Evolutionary conservation across 1,140 invertebrate genomes (phyloP).

Genomic region (Drosophila micromelanica): DNA sequence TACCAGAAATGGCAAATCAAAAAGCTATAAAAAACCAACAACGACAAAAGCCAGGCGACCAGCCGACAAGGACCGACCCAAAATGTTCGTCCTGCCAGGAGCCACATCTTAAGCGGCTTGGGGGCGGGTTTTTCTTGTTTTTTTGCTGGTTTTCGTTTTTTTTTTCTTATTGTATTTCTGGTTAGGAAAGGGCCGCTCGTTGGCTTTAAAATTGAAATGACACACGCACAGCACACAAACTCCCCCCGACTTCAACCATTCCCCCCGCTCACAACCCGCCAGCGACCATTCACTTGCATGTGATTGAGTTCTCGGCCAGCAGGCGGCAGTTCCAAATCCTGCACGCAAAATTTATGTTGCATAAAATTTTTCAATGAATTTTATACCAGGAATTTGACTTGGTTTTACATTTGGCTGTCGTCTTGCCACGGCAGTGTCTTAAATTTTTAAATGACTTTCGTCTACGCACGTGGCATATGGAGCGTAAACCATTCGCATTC

Average conservation of each 20-base stretch:
- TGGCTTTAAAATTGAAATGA: constrained; percentile 80
- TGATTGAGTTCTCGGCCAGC: constrained; percentile 63
- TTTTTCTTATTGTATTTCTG: constrained; percentile 19
- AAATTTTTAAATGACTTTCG: constrained; percentile 74
- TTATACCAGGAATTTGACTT: constrained; percentile 78
- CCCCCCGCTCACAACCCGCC: neutral
- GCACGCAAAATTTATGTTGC: constrained; percentile 81
- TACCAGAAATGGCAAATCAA: constrained; percentile 83
- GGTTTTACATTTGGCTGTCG: constrained; percentile 50
- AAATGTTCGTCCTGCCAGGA: constrained; percentile 52
- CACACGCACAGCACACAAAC: constrained; percentile 53
- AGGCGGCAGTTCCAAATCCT: constrained; percentile 63
- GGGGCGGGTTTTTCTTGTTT: constrained; percentile 56
- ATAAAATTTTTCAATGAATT: constrained; percentile 83
- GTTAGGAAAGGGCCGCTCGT: constrained; percentile 51
- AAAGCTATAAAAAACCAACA: constrained; percentile 79
- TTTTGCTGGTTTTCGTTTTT: constrained; percentile 4
- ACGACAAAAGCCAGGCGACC: constrained; percentile 52
- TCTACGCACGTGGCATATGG: constrained; percentile 77
- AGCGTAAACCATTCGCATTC: constrained; percentile 74
- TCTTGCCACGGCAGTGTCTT: constrained; percentile 51
- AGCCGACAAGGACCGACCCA: constrained; percentile 38
- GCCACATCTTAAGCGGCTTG: constrained; percentile 61
- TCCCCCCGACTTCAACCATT: constrained; percentile 15
- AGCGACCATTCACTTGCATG: constrained; percentile 49